phyloP scores from a whole-genome alignment of 2,113 vertebrate genomes.

The Macquaria ambigua region DNA sequence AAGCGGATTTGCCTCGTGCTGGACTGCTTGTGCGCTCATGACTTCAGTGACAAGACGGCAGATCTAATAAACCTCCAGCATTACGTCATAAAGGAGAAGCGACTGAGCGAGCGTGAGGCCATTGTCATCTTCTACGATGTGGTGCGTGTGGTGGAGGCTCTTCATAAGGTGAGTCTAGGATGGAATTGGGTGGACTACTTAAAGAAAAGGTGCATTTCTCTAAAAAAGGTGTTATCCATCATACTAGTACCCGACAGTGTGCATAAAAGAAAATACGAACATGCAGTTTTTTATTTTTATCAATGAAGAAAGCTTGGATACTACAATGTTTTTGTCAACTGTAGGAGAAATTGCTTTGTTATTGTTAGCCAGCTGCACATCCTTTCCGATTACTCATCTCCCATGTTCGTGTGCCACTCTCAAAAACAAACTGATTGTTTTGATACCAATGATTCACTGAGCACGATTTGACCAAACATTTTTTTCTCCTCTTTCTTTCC shows the following conservation, averaged over 20 bases:
- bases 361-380: constrained; percentile 44
- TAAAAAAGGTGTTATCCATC: neutral
- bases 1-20: constrained; percentile 98
- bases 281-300: neutral
- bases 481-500: constrained; percentile 30
- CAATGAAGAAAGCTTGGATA: neutral
- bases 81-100: constrained; percentile 99
- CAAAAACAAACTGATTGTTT: constrained; percentile 63
- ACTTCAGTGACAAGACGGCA: constrained; percentile 97
- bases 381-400: constrained; percentile 63
- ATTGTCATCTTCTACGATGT: constrained; percentile 99
- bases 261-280: neutral
- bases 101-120: constrained; percentile 95
- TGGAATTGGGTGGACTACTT: neutral
- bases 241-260: neutral
- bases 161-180: constrained; percentile 91
- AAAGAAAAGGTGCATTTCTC: neutral
- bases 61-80: constrained; percentile 99
- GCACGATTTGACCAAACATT: constrained; percentile 22
- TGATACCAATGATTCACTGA: constrained; percentile 56
- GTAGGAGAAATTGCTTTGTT: constrained; percentile 21
- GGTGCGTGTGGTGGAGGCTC: constrained; percentile 96
- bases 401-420: constrained; percentile 59
- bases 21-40: constrained; percentile 97
- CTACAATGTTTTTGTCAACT: constrained; percentile 17